Conservation (phyloP, 92 coral and sea anemone species). For the Epizoanthus illoricatus region DNA sequence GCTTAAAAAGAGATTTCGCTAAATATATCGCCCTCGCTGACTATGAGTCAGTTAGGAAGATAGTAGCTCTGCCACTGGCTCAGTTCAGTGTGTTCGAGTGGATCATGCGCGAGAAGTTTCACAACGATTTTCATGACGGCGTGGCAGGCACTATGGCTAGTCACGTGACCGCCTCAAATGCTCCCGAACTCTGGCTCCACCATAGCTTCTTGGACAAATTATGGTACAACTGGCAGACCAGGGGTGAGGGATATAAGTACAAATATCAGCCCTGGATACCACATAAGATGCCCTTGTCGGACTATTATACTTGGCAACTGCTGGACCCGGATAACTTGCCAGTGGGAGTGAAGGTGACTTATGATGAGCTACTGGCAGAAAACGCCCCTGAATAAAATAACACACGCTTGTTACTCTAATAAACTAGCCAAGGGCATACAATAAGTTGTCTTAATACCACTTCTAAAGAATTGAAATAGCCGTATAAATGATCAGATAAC, state of each 20-base stretch:
- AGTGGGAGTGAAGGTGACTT: conserved; percentile 55
- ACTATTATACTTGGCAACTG: conserved; percentile 68
- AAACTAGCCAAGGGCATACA: too few relatives aligned
- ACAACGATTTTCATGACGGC: conserved; percentile 68
- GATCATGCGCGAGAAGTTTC: conserved; percentile 57
- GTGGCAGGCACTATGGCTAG: conserved; percentile 64
- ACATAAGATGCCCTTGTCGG: conserved; percentile 63
- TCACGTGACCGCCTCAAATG: conserved; percentile 59
- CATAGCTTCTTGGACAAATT: conserved; percentile 86
- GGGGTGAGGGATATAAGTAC: conserved; percentile 47
- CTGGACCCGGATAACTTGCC: conserved; percentile 74
- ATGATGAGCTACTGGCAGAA: conserved; percentile 19
- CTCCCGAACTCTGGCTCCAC: conserved; percentile 88
- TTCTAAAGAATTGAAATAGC: too few relatives aligned
- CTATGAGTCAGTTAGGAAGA: conserved; percentile 27
- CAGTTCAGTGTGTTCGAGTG: conserved; percentile 53
- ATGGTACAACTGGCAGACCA: conserved; percentile 79
- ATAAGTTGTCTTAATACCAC: too few relatives aligned
- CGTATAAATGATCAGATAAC: too few relatives aligned
- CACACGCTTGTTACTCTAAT: too few relatives aligned
- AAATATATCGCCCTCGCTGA: conserved; percentile 22
- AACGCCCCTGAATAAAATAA: too few relatives aligned
- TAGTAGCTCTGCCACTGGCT: conserved; percentile 35
- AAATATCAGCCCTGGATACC: conserved; percentile 49
- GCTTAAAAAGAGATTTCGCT: conserved; percentile 60